phyloP scores from a whole-genome alignment of 2,797 vertebrate species.

The Microhierax caerulescens region DNA sequence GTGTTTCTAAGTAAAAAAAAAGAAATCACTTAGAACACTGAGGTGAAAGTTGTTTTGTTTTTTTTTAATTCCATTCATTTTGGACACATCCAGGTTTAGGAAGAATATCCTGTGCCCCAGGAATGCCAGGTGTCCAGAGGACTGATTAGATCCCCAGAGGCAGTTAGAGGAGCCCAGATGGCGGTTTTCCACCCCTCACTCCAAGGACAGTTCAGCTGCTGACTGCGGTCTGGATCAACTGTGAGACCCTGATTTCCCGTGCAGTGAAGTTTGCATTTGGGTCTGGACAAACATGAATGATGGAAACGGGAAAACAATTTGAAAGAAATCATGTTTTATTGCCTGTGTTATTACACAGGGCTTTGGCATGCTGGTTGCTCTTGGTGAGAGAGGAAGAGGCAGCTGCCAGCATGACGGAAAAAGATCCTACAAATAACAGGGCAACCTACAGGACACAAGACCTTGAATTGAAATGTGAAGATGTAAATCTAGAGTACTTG shows the following conservation, averaged over 20 bases:
- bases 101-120: background rate
- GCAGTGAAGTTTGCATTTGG: background rate
- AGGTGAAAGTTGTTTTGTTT: background rate
- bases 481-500: background rate
- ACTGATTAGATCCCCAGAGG: background rate
- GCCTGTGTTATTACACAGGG: background rate
- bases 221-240: background rate
- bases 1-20: background rate
- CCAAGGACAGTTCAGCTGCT: background rate
- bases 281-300: background rate
- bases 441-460: background rate
- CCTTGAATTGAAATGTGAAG: background rate
- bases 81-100: background rate
- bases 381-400: background rate
- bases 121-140: background rate
- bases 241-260: background rate
- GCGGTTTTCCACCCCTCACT: background rate
- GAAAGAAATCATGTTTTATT: background rate
- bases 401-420: background rate
- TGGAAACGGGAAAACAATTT: background rate
- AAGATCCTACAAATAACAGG: background rate
- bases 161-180: background rate
- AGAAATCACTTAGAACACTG: background rate
- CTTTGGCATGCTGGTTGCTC: fast-evolving
- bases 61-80: background rate